These are phyloP conservation scores for Paratrypauchen microcephalus DNA, from an alignment of 2,797 vertebrate species.

Conservation along the genomic window DNA sequence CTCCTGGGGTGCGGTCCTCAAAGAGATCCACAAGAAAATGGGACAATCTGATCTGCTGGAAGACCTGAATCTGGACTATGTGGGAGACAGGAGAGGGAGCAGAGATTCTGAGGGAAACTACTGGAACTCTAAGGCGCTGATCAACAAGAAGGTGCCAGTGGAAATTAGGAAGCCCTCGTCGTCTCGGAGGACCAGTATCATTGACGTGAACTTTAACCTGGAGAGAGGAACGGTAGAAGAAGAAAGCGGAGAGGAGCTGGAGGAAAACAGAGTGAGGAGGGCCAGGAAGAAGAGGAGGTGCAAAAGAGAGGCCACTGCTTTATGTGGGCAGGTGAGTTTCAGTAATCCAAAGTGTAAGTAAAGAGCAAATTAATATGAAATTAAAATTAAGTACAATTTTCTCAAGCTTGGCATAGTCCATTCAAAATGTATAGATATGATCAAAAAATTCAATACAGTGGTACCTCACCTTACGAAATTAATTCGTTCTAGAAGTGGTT, in stretches of 20 bases:
- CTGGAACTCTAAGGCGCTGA: constrained; percentile 45
- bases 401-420: neutral
- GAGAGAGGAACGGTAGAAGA: constrained; percentile 32
- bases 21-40: constrained; percentile 67
- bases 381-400: neutral
- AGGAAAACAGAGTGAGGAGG: constrained; percentile 48
- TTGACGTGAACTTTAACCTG: constrained; percentile 68
- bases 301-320: constrained; percentile 39
- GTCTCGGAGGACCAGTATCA: constrained; percentile 57
- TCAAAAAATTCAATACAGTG: too few relatives aligned
- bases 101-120: constrained; percentile 52
- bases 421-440: neutral
- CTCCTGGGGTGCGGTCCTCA: constrained; percentile 64
- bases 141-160: constrained; percentile 61
- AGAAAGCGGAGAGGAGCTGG: constrained; percentile 40
- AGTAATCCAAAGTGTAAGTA: neutral
- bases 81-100: constrained; percentile 13
- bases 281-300: constrained; percentile 55
- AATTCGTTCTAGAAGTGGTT: too few relatives aligned
- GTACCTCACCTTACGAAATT: too few relatives aligned
- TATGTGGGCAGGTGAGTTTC: constrained; percentile 50
- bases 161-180: constrained; percentile 56
- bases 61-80: constrained; percentile 10
- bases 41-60: constrained; percentile 57
- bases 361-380: too few relatives aligned